A percentile compares a stretch with the other conserved stretches of the same genome.
Evolutionary conservation across 2,888 invertebrate genomes (phyloP).

Genomic region (Fabriciana adippe): DNA sequence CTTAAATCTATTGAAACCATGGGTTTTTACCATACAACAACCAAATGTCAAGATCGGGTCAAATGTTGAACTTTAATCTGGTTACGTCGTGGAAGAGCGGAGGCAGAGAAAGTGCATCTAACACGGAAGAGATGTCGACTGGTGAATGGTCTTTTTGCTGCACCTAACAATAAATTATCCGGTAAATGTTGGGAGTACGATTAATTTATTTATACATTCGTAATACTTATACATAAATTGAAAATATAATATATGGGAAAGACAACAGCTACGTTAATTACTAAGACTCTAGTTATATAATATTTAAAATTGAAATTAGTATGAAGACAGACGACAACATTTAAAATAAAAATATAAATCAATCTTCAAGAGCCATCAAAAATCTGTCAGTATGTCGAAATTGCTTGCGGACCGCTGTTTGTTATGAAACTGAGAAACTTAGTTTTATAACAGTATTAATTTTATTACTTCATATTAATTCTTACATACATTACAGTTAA

Average conservation of each 20-base stretch:
- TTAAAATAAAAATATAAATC: too few relatives aligned
- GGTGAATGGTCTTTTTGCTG: constrained; percentile 6
- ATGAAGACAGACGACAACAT: too few relatives aligned
- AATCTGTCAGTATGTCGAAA: too few relatives aligned
- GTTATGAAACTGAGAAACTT: too few relatives aligned
- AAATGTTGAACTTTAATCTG: constrained; percentile 27
- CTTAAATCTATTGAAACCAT: not conserved
- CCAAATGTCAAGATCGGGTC: constrained; percentile 29
- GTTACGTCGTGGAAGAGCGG: constrained; percentile 24
- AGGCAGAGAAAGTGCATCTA: constrained; percentile 33
- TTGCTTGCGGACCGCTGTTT: too few relatives aligned
- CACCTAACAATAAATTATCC: not conserved
- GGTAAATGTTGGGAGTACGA: not conserved
- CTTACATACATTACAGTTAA: too few relatives aligned
- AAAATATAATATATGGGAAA: not conserved
- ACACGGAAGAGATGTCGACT: constrained; percentile 20
- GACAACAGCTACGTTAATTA: too few relatives aligned
- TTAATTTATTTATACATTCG: constrained; percentile 8
- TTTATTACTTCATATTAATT: too few relatives aligned
- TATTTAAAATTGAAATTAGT: too few relatives aligned
- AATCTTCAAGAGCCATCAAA: too few relatives aligned
- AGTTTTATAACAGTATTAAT: too few relatives aligned
- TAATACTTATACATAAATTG: not conserved
- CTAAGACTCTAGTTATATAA: too few relatives aligned
- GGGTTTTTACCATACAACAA: not conserved